Evolutionary conservation across 2,888 invertebrate species (phyloP), one percentile per base, ranked within the genome.

Genomic region (Perizoma affinitatum): DNA sequence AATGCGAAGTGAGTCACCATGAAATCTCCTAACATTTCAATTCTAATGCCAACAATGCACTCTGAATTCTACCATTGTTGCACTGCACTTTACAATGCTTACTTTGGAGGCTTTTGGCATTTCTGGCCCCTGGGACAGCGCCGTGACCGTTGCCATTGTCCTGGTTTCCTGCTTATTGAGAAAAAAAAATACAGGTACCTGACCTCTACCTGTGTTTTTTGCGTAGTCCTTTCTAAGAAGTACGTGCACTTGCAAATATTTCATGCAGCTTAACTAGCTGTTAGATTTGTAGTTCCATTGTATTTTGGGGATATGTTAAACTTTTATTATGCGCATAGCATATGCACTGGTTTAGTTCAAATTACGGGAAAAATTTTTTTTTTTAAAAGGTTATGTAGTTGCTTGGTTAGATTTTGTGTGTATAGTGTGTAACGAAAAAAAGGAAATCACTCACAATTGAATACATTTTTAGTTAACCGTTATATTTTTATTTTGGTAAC

Each of bases 61-160:
- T 43, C 48, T 6, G 54, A 52, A 66, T 57, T 64, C 56, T 49
- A 48, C 63, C 58, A 60, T 63, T 67, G 61, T 59, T 56, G 48
- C 45, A 43, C 54, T 51, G 63, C 54, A 65, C 60, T 55, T 61
- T 60, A 63, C 56, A 58, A 58, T 61, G 45, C 54, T 55, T 48
- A 46, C 54, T 46, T 54, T 47, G 34, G 48, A 50, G 54, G 54
- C 41, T 56, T 63, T 62, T 62, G 58, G 62, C 54, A 52, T 58
- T 57, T 51, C 47, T 54, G 53, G 54, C 47, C 58, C 61, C 57
- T 63, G 67, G 69, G 71, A 72, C 55, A 61, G 52, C 47, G 45
- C 67, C 74, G 69, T 80, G 86, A 83, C 83, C 84, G 77, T 78
- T 75, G 74, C 74, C 66, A 84, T 88, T 89, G 89, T 88, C 82